A percentile compares a stretch with the other conserved stretches of the same genome.
Conservation (phyloP, 1,140 invertebrate genomes). For the Polyergus mexicanus region DNA sequence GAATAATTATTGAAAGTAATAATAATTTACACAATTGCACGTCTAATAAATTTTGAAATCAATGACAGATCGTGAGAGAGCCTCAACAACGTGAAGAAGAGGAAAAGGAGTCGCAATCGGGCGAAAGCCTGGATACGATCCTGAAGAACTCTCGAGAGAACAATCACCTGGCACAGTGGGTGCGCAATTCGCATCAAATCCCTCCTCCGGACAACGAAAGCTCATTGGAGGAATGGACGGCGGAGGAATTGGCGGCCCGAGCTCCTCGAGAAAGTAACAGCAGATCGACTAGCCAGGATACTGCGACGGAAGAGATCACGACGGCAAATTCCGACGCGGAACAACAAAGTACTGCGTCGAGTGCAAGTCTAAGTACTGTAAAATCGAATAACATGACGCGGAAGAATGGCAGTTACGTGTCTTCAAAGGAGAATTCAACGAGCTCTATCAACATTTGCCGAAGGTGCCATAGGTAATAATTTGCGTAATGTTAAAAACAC, state of each 20-base stretch:
- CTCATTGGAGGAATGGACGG: conserved; percentile 90
- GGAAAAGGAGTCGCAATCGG: conserved; percentile 88
- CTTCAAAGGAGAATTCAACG: conserved; percentile 82
- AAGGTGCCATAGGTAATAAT: conserved; percentile 88
- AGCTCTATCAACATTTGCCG: conserved; percentile 88
- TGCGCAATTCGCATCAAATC: conserved; percentile 86
- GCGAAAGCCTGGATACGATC: conserved; percentile 77
- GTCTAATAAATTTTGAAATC: conserved; percentile 8
- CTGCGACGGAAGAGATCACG: conserved; percentile 75
- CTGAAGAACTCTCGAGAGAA: conserved; percentile 78
- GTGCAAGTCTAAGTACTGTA: conserved; percentile 84
- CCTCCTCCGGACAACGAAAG: conserved; percentile 85
- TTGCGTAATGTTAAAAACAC: not conserved
- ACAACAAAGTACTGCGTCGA: conserved; percentile 84
- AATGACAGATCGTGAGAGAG: conserved; percentile 51
- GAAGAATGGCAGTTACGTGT: conserved; percentile 78
- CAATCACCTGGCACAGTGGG: conserved; percentile 91
- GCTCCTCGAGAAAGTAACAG: conserved; percentile 74
- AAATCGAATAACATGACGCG: conserved; percentile 83
- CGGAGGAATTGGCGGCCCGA: conserved; percentile 83
- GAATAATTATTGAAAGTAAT: not conserved
- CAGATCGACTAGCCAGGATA: conserved; percentile 64
- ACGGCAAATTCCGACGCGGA: conserved; percentile 82
- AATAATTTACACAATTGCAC: not conserved
- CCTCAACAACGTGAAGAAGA: conserved; percentile 83